phyloP scores from a whole-genome alignment of 2,113 vertebrate genomes.

The Paramisgurnus dabryanus region DNA sequence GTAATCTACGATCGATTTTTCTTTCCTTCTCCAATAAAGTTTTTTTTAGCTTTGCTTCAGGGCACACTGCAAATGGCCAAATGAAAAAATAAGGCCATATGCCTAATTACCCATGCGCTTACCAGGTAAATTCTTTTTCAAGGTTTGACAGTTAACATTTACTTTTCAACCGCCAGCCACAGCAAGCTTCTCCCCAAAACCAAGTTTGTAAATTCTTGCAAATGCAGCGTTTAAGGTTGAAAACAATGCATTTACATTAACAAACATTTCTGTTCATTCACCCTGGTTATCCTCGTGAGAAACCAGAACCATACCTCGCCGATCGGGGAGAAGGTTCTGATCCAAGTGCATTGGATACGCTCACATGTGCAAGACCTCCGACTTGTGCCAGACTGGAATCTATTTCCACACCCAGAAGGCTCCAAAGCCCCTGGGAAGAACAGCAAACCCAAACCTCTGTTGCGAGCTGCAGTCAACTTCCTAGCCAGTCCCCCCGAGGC shows the following conservation, averaged over 20 bases:
- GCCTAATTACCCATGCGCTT: slow-evolving; percentile 12
- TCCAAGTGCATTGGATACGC: slow-evolving; percentile 26
- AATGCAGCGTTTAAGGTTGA: background rate
- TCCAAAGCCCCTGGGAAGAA: slow-evolving; percentile 43
- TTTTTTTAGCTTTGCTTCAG: slow-evolving; percentile 19
- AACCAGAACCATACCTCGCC: background rate
- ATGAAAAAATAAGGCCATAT: slow-evolving; percentile 24
- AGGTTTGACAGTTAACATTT: background rate
- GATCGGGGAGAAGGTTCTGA: slow-evolving; percentile 1
- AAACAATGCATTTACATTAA: background rate
- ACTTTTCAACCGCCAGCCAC: background rate
- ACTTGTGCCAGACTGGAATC: slow-evolving; percentile 59
- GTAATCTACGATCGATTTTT: slow-evolving; percentile 32
- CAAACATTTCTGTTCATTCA: background rate
- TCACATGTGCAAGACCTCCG: slow-evolving; percentile 24
- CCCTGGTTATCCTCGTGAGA: background rate
- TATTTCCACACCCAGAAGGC: slow-evolving; percentile 52
- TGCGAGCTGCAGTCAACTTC: slow-evolving; percentile 59
- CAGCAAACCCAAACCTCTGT: slow-evolving; percentile 54
- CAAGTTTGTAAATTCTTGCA: too few relatives aligned
- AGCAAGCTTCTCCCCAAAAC: too few relatives aligned
- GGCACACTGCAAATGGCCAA: background rate
- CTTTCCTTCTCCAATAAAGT: slow-evolving; percentile 18
- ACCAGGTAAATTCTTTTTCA: slow-evolving; percentile 9
- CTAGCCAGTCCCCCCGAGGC: slow-evolving; percentile 61